A percentile compares a stretch with the other conserved stretches of the same genome.
phyloP scores from a whole-genome alignment of 1,140 invertebrate species.

The Linepithema humile region DNA sequence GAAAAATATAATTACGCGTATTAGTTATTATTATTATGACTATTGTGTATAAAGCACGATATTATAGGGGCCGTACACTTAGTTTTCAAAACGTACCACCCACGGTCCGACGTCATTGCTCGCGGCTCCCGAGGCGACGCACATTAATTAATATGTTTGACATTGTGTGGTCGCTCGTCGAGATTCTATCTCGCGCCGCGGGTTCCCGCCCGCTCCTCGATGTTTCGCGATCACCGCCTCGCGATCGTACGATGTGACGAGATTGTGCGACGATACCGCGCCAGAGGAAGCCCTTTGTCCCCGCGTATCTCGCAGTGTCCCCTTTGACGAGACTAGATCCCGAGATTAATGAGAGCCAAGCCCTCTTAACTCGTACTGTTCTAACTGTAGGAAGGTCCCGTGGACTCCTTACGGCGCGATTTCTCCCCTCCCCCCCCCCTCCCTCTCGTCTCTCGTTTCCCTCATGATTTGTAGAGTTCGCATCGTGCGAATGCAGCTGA shows the following conservation, averaged over 20 bases:
- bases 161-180: slow-evolving; percentile 66
- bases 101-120: slow-evolving; percentile 27
- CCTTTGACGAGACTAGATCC: slow-evolving; percentile 39
- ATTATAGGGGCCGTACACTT: background rate
- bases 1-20: background rate
- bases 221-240: slow-evolving; percentile 59
- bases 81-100: slow-evolving; percentile 14
- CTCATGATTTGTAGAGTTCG: slow-evolving; percentile 17
- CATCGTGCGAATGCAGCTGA: slow-evolving; percentile 19
- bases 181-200: slow-evolving; percentile 69
- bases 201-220: slow-evolving; percentile 59
- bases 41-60: background rate
- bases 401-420: slow-evolving; percentile 10
- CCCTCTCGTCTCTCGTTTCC: background rate
- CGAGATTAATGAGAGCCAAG: slow-evolving; percentile 50
- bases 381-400: slow-evolving; percentile 4
- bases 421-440: background rate
- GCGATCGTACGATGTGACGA: slow-evolving; percentile 67
- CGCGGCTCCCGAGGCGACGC: slow-evolving; percentile 41
- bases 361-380: slow-evolving; percentile 11
- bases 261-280: slow-evolving; percentile 65
- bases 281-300: slow-evolving; percentile 54
- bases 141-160: slow-evolving; percentile 76
- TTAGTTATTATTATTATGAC: background rate
- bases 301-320: slow-evolving; percentile 14